Percentiles rank a stretch among this genome's conserved stretches.
Conservation (phyloP, 92 coral and sea anemone species). For the Bergia puertoricense region DNA sequence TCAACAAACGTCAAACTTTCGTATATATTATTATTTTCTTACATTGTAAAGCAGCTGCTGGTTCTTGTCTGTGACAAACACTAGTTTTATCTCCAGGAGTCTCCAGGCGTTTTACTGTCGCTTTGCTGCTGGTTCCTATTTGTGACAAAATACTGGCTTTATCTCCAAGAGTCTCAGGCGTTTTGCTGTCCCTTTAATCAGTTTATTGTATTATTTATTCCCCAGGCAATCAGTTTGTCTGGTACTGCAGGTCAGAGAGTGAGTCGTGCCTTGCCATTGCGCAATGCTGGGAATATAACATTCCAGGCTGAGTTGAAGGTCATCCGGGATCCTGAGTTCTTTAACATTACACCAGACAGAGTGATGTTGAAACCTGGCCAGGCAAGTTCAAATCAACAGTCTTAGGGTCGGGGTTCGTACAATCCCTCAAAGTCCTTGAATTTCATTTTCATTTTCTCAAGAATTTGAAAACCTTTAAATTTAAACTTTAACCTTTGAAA, state of each 20-base stretch:
- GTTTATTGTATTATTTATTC: neutral
- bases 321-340: constrained; percentile 69
- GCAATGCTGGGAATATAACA: constrained; percentile 91
- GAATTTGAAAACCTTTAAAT: too few relatives aligned
- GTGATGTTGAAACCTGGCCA: constrained; percentile 79
- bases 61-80: too few relatives aligned
- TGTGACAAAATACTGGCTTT: too few relatives aligned
- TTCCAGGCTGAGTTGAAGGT: constrained; percentile 88
- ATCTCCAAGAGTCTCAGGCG: neutral
- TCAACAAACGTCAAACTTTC: too few relatives aligned
- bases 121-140: neutral
- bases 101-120: neutral
- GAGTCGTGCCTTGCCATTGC: constrained; percentile 81
- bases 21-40: too few relatives aligned
- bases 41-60: too few relatives aligned
- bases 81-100: neutral
- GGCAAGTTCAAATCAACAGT: constrained; percentile 50
- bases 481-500: too few relatives aligned
- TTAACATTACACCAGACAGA: constrained; percentile 80
- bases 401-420: neutral
- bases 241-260: constrained; percentile 84
- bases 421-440: too few relatives aligned
- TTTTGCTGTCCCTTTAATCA: neutral
- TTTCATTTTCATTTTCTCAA: too few relatives aligned
- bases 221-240: constrained; percentile 78